Percentiles rank a stretch among this genome's conserved stretches.
phyloP scores from a whole-genome alignment of 2,888 invertebrate genomes.

The Drosophila ezoana region DNA sequence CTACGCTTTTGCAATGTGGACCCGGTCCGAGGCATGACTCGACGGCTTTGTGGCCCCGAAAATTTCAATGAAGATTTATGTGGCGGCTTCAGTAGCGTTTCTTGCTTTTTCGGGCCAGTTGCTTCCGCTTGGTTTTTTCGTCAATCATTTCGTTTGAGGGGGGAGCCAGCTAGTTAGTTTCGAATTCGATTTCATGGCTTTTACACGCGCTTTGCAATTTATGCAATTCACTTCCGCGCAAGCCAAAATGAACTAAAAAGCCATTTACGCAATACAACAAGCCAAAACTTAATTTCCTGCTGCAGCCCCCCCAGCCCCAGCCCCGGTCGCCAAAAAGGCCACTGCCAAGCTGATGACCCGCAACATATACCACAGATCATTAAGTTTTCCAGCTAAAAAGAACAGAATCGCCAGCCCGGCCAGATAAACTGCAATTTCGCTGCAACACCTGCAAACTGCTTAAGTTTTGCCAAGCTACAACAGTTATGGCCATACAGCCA shows the following conservation, averaged over 20 bases:
- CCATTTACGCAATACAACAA: constrained; percentile 79
- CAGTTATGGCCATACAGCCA: constrained; percentile 68
- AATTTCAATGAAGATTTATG: constrained; percentile 78
- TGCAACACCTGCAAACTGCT: constrained; percentile 78
- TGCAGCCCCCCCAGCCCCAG: constrained; percentile 5
- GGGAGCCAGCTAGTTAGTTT: constrained; percentile 59
- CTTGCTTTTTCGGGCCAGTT: constrained; percentile 49
- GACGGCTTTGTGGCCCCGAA: constrained; percentile 57
- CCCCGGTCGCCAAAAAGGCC: constrained; percentile 3
- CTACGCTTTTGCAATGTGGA: constrained; percentile 36
- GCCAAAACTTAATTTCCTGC: constrained; percentile 77
- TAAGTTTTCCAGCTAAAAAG: constrained; percentile 54
- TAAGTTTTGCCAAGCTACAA: constrained; percentile 63
- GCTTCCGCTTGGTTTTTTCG: constrained; percentile 65
- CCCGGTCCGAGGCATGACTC: constrained; percentile 64
- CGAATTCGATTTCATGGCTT: constrained; percentile 78
- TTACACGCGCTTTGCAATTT: constrained; percentile 79
- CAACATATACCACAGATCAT: constrained; percentile 79
- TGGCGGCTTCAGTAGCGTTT: constrained; percentile 64
- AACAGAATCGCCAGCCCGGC: constrained; percentile 35
- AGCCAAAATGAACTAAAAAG: constrained; percentile 66
- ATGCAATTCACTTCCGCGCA: constrained; percentile 76
- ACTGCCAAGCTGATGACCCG: constrained; percentile 59
- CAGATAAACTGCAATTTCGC: constrained; percentile 79
- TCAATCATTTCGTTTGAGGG: constrained; percentile 61